phyloP scores from a whole-genome alignment of 2,113 vertebrate species.

The Pandion haliaetus region DNA sequence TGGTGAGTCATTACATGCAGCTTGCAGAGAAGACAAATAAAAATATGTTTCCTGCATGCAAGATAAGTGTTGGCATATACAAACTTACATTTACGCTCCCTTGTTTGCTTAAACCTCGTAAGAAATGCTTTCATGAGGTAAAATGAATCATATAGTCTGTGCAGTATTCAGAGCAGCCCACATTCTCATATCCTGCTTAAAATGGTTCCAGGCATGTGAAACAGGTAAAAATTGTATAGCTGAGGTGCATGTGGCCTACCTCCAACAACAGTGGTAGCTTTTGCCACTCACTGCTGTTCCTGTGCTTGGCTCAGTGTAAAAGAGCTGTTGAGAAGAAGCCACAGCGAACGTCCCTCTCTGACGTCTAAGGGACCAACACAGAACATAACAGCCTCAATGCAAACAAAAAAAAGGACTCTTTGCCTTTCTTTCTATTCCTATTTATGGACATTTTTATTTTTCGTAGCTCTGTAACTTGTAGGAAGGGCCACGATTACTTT shows the following conservation, averaged over 20 bases:
- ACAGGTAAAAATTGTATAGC: not conserved
- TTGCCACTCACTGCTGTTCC: not conserved
- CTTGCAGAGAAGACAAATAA: not conserved
- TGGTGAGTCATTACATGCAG: not conserved
- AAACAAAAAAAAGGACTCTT: not conserved
- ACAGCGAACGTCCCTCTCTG: not conserved
- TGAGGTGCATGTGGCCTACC: fast-evolving
- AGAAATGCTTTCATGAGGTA: not conserved
- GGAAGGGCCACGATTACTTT: not conserved
- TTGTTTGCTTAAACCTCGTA: not conserved
- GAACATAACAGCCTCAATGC: not conserved
- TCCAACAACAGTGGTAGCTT: not conserved
- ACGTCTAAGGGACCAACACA: not conserved
- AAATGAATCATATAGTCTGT: not conserved
- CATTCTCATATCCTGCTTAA: not conserved
- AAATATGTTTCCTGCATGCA: not conserved
- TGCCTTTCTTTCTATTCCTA: not conserved
- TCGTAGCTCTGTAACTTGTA: not conserved
- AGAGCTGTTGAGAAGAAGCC: not conserved
- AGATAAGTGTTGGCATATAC: not conserved
- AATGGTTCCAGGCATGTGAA: not conserved
- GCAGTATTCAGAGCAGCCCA: not conserved
- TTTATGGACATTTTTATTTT: not conserved
- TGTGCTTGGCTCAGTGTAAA: fast-evolving
- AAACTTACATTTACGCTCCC: not conserved